phyloP scores from a whole-genome alignment of 2,888 invertebrate species.

The Sminthurides aquaticus region DNA sequence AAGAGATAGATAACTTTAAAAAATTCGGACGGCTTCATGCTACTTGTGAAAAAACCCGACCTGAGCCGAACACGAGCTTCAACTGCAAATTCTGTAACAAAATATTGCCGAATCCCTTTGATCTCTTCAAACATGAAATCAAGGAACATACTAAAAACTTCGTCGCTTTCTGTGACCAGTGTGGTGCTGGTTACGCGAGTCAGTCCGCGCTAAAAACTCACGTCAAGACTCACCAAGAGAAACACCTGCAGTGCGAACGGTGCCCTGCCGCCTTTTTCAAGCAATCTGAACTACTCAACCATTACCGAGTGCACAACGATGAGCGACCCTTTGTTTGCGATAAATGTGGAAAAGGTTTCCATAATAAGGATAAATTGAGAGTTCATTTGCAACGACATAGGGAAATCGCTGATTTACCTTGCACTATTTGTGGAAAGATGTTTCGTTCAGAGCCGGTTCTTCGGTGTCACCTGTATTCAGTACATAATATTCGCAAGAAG shows the following conservation, averaged over 20 bases:
- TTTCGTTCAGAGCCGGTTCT: too few species aligned
- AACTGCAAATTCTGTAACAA: neutral
- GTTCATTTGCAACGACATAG: too few species aligned
- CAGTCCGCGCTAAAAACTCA: neutral
- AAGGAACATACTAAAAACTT: neutral
- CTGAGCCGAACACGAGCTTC: neutral
- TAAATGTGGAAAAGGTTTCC: neutral
- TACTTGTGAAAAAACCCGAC: neutral
- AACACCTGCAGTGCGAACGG: neutral
- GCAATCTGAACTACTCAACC: neutral
- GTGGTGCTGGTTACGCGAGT: neutral
- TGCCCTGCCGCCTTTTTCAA: neutral
- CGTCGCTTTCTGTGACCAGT: neutral
- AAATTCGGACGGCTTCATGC: neutral
- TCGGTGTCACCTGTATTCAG: too few species aligned
- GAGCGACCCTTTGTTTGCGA: neutral
- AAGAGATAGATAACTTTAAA: slow-evolving; percentile 1
- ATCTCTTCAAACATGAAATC: neutral
- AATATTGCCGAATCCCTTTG: neutral
- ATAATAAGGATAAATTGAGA: neutral
- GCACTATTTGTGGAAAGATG: too few species aligned
- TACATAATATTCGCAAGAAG: too few species aligned
- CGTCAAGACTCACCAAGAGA: neutral
- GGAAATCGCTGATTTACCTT: too few species aligned
- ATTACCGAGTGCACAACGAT: neutral